Evolutionary conservation across 2,888 invertebrate genomes (phyloP), one percentile per base, ranked within the genome.

Genomic region (Drosophila paranaensis): DNA sequence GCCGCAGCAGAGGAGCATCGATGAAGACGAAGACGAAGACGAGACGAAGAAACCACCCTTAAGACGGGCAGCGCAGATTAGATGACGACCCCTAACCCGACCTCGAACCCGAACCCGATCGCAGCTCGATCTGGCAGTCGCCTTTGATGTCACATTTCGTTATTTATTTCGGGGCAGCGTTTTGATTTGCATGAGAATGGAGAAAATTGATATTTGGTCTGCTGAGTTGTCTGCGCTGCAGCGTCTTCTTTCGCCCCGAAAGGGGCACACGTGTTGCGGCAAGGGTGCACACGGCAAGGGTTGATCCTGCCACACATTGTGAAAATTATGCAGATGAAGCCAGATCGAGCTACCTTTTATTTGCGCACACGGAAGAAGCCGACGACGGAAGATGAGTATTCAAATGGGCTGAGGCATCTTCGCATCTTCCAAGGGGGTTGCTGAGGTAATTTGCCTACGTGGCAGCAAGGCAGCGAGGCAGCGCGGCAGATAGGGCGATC

Each of bases 161-260:
- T 86, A 88, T 87, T 81, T 89, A 79, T 89, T 85, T 81, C 70
- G 79, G 81, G 82, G 78, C 85, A 81, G 73, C 71, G 73, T 78
- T 35, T 81, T 83, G 85, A 92, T 92, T 92, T 92, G 92, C 92
- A 92, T 92, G 90, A 91, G 90, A 92, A 92, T 91, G 84, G 82
- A 82, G 89, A 90, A 91, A 92, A 91, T 88, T 92, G 91, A 92
- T 91, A 92, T 92, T 91, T 90, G 91, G 90, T 91, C 89, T 89
- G 72, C 33, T 53, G 46, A 48, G 77, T 88, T 90, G 88, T 87
- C 88, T 91, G 61, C 74, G 57, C 67, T 78, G 76, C 74, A 74
- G 82, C 79, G 84, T 88, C 88, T 83, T 81, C 83, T 40, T 78
- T 66, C 64, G 37, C 51, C 60, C n/a, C 3, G 9, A 33, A 33